phyloP scores from a whole-genome alignment of 2,113 vertebrate species.

The Corythoichthys haematopterus region DNA sequence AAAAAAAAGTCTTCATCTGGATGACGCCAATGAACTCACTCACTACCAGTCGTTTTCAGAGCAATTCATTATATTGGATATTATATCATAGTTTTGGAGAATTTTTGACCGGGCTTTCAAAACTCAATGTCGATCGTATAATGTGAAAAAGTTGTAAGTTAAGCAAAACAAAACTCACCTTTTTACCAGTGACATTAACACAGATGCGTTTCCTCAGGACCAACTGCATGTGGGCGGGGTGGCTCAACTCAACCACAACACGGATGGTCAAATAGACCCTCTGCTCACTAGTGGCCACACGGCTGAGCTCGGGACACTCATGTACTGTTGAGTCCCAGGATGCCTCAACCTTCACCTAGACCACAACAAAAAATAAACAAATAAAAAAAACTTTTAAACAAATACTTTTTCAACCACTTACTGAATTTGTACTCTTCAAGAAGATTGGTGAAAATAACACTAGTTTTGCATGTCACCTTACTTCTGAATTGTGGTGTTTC shows the following conservation, averaged over 20 bases:
- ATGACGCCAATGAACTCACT: no score
- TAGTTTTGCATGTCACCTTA: conserved; percentile 39
- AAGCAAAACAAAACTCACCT: conserved; percentile 52
- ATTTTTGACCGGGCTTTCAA: no score
- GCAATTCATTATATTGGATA: no score
- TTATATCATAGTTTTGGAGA: no score
- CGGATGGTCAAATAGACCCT: conserved; percentile 87
- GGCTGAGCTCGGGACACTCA: conserved; percentile 85
- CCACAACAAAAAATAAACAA: no score
- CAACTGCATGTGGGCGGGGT: conserved; percentile 91
- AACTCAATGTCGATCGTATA: no score
- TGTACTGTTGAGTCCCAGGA: conserved; percentile 96
- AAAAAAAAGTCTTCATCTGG: no score
- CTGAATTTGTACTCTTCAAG: background rate
- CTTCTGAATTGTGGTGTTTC: conserved; percentile 86
- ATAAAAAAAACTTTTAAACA: background rate
- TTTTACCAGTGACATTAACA: conserved; percentile 75
- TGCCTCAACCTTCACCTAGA: conserved; percentile 87
- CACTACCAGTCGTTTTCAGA: no score
- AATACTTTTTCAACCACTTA: background rate
- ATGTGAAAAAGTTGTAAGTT: no score
- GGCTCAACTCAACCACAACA: conserved; percentile 87
- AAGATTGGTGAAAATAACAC: background rate
- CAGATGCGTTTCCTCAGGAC: conserved; percentile 91
- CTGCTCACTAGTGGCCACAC: conserved; percentile 79